Percentiles rank a stretch among this genome's conserved stretches.
phyloP scores from a whole-genome alignment of 2,888 invertebrate genomes.

The Meteorus cinctellus region DNA sequence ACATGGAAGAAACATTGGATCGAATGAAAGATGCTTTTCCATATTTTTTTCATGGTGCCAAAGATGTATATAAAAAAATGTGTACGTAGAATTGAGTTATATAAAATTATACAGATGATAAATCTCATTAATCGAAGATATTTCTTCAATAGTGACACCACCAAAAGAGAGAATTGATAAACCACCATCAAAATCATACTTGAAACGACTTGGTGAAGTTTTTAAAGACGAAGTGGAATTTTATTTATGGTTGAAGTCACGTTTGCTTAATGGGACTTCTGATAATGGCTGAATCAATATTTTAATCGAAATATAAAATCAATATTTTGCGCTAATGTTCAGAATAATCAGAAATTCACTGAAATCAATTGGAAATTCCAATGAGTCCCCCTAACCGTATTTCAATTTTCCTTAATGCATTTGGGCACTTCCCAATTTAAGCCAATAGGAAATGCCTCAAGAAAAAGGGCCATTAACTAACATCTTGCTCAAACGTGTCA shows the following conservation, averaged over 20 bases:
- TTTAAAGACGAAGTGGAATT: slow-evolving; percentile 77
- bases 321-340: no score
- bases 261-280: slow-evolving; percentile 70
- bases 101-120: no score
- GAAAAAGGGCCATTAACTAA: no score
- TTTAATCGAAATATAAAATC: no score
- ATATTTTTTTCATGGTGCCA: slow-evolving; percentile 77
- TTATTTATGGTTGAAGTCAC: slow-evolving; percentile 76
- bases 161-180: slow-evolving; percentile 57
- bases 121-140: not conserved
- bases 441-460: no score
- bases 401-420: no score
- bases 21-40: slow-evolving; percentile 76
- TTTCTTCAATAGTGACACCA: slow-evolving; percentile 66
- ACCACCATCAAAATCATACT: slow-evolving; percentile 33
- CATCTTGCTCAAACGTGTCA: no score
- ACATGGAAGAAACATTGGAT: slow-evolving; percentile 76
- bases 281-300: slow-evolving; percentile 54
- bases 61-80: slow-evolving; percentile 34
- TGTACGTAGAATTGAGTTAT: not conserved
- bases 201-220: slow-evolving; percentile 62
- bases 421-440: no score
- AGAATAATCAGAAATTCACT: no score
- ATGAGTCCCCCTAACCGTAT: no score
- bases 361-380: no score